Evolutionary conservation across 2,888 invertebrate species (phyloP).

Genomic region (Bombylius major): DNA sequence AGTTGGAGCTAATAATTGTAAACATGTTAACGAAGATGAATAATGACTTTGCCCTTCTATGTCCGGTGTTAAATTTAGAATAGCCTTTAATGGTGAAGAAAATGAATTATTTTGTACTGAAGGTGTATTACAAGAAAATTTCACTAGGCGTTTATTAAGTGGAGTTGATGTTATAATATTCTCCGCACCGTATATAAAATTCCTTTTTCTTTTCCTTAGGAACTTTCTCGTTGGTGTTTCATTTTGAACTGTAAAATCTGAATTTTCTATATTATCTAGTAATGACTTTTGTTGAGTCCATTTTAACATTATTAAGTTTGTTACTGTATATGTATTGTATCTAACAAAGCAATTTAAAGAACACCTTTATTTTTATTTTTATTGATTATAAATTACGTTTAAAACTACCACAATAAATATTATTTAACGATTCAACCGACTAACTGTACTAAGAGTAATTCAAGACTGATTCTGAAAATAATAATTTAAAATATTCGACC

Average conservation of each 20-base stretch:
- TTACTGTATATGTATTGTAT: too few species aligned
- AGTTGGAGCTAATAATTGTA: constrained; percentile 27
- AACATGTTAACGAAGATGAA: neutral
- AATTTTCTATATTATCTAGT: neutral
- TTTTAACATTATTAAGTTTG: neutral
- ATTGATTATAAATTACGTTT: too few species aligned
- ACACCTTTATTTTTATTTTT: too few species aligned
- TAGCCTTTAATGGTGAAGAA: neutral
- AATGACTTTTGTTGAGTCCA: neutral
- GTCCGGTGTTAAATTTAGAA: neutral
- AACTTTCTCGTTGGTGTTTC: neutral
- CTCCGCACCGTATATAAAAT: constrained; percentile 3
- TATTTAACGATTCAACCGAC: too few species aligned
- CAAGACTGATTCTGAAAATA: too few species aligned
- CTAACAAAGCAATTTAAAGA: too few species aligned
- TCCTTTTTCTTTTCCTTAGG: neutral
- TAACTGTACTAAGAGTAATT: too few species aligned
- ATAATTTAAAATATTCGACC: too few species aligned
- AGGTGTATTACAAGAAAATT: neutral
- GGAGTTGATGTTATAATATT: constrained; percentile 9
- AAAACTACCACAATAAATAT: too few species aligned
- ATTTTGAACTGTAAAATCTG: neutral
- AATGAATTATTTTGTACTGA: neutral
- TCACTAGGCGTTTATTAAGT: neutral
- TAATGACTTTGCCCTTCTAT: too few species aligned